These are phyloP conservation scores for Aegotheles bennettii DNA, from an alignment of 2,113 vertebrate genomes.

Conservation along the genomic window DNA sequence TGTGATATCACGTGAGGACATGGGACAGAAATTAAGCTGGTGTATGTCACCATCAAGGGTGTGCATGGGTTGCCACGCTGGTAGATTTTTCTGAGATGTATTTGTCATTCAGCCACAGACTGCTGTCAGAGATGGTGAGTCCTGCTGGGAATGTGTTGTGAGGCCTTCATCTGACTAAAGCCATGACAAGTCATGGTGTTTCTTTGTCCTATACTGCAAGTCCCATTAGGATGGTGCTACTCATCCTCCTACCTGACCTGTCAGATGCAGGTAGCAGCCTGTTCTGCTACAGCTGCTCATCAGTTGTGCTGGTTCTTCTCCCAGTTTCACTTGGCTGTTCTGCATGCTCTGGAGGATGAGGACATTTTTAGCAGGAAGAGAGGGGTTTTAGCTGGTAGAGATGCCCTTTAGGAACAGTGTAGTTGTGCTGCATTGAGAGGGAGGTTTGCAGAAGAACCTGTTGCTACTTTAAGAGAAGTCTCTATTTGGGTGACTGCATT, in stretches of 20 bases:
- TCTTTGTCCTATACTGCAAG: background rate
- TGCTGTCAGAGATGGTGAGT: background rate
- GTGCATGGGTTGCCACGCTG: fast-evolving
- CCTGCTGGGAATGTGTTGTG: background rate
- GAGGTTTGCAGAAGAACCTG: background rate
- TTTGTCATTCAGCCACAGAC: background rate
- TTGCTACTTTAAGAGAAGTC: background rate
- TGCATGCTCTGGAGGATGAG: background rate
- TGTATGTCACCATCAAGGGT: no score
- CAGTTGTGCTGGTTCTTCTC: background rate
- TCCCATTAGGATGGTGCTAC: background rate
- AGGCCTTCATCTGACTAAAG: background rate
- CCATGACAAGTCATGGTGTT: background rate
- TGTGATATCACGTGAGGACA: background rate
- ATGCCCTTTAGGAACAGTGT: background rate
- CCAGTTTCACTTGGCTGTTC: background rate
- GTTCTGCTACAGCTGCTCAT: background rate
- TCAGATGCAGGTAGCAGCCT: background rate
- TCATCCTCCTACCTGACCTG: background rate
- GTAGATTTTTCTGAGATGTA: background rate
- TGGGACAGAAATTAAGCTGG: background rate
- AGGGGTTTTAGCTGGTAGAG: background rate
- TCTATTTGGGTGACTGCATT: background rate
- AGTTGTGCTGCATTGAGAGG: background rate
- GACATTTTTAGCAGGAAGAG: background rate